Evolutionary conservation across 1,140 invertebrate species (phyloP).

Genomic region (Melitaea cinxia): DNA sequence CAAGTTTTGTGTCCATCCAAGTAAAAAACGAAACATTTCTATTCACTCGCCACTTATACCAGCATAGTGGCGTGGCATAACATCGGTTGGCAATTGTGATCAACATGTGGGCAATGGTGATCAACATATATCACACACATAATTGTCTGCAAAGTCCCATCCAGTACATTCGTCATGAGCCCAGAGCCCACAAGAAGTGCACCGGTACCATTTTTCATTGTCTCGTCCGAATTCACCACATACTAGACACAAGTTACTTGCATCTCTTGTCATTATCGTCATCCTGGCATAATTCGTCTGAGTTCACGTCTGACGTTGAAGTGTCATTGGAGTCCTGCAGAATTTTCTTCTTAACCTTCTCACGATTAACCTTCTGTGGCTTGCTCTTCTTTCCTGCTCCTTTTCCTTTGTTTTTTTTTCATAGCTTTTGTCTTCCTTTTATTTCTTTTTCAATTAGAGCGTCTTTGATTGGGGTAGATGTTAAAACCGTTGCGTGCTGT

Average conservation of each 20-base stretch:
- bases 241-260: conserved; percentile 32
- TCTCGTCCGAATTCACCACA: conserved; percentile 39
- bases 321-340: conserved; percentile 13
- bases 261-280: conserved; percentile 29
- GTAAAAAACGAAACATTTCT: too few species aligned
- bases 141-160: conserved; percentile 32
- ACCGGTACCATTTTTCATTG: conserved; percentile 36
- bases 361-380: conserved; percentile 2
- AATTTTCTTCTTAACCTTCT: neutral
- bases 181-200: conserved; percentile 36
- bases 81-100: conserved; percentile 24
- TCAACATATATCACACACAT: conserved; percentile 37
- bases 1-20: too few species aligned
- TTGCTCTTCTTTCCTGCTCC: conserved; percentile 2
- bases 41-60: too few species aligned
- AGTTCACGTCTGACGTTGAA: conserved; percentile 30
- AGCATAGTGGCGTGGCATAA: too few species aligned
- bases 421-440: conserved; percentile 4
- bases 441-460: conserved; percentile 35
- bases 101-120: conserved; percentile 33
- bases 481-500: conserved; percentile 29
- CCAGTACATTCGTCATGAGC: conserved; percentile 30
- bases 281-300: conserved; percentile 12
- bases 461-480: conserved; percentile 26
- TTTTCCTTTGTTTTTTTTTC: conserved; percentile 7